phyloP scores from a whole-genome alignment of 2,113 vertebrate species.

The Salminus brasiliensis region DNA sequence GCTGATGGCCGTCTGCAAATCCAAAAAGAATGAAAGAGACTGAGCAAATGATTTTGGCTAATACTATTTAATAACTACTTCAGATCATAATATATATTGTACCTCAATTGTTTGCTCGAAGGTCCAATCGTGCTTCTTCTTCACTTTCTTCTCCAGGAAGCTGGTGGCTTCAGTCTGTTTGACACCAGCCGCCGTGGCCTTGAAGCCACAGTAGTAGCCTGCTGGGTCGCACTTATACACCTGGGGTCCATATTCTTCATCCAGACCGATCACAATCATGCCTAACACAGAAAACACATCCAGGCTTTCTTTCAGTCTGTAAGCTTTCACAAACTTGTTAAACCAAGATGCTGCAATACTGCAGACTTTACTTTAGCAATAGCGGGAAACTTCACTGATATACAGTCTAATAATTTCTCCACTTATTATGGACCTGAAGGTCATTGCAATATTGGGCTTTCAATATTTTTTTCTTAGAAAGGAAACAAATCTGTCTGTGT shows the following conservation, averaged over 20 bases:
- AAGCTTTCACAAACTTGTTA: too few species aligned
- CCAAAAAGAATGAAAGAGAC: neutral
- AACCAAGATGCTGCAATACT: neutral
- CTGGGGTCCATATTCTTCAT: conserved; percentile 92
- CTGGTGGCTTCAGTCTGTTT: conserved; percentile 99
- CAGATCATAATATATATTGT: conserved; percentile 39
- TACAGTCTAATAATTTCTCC: too few species aligned
- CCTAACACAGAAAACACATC: conserved; percentile 70
- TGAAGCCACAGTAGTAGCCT: conserved; percentile 97
- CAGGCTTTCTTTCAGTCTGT: neutral
- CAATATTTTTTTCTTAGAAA: too few species aligned
- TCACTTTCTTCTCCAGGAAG: conserved; percentile 99
- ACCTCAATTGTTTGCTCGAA: conserved; percentile 96
- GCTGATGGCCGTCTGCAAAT: conserved; percentile 83
- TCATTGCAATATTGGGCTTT: too few species aligned
- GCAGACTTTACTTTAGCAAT: too few species aligned
- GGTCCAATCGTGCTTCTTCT: conserved; percentile 99
- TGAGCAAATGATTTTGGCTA: too few species aligned
- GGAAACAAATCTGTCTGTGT: too few species aligned
- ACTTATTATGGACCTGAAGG: too few species aligned
- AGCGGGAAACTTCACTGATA: too few species aligned
- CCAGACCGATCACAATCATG: conserved; percentile 96
- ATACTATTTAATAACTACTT: too few species aligned
- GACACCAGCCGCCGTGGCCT: conserved; percentile 95
- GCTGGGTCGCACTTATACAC: conserved; percentile 98